These are phyloP conservation scores for Sternotherus odoratus DNA, from an alignment of 2,797 vertebrate genomes.

Conservation along the genomic window DNA sequence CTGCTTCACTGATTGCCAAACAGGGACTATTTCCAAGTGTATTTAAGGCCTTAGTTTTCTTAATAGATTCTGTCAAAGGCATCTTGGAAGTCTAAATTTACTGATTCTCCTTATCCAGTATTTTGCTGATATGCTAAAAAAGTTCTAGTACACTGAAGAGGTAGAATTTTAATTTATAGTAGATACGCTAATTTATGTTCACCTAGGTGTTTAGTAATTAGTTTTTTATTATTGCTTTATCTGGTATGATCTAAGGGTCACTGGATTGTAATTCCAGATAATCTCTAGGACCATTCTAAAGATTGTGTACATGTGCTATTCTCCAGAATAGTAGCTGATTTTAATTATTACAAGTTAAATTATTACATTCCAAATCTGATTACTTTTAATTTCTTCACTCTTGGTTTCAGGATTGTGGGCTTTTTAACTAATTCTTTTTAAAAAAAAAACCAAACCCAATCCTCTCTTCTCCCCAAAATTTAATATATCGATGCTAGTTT, in stretches of 20 bases:
- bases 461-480: background rate
- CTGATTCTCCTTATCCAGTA: background rate
- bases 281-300: background rate
- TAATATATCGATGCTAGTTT: background rate
- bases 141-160: background rate
- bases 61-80: background rate
- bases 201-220: background rate
- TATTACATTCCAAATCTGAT: accelerated
- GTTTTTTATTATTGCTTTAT: background rate
- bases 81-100: background rate
- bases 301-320: background rate
- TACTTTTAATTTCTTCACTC: background rate
- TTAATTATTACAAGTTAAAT: background rate
- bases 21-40: background rate
- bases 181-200: background rate
- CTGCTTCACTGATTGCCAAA: background rate
- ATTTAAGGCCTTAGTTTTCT: background rate
- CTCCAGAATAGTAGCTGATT: background rate
- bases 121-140: background rate
- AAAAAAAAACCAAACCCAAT: too few relatives aligned
- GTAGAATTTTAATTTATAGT: background rate
- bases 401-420: background rate
- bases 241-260: background rate
- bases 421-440: background rate
- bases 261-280: background rate